Conservation (phyloP, 2,113 vertebrate genomes). For the Dinomys branickii region DNA sequence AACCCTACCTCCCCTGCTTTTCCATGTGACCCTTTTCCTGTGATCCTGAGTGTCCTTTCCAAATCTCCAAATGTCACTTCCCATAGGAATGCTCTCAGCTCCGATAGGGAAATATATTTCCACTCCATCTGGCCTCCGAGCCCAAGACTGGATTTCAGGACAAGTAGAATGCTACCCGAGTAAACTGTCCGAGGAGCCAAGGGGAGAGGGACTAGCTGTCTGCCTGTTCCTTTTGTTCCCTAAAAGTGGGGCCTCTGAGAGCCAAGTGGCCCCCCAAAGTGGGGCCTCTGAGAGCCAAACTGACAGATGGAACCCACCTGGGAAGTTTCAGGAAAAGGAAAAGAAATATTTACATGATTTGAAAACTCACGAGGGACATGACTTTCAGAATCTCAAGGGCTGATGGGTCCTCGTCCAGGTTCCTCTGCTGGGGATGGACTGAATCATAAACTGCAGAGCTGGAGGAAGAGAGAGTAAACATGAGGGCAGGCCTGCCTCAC, state of each 20-base stretch:
- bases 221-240: not conserved
- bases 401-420: not conserved
- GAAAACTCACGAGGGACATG: constrained; percentile 72
- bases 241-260: not conserved
- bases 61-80: not conserved
- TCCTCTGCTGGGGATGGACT: not conserved
- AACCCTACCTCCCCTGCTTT: not conserved
- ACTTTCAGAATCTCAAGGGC: constrained; percentile 4
- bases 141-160: not conserved
- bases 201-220: not conserved
- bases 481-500: not conserved
- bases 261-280: no score
- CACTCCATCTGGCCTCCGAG: not conserved
- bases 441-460: constrained; percentile 31
- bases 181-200: rapidly evolving
- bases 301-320: not conserved
- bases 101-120: not conserved
- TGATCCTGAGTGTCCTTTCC: not conserved
- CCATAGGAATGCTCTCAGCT: not conserved
- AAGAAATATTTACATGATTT: constrained; percentile 56
- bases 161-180: not conserved
- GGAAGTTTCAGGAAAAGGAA: constrained; percentile 19
- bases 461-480: constrained; percentile 14
- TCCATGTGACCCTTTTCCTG: not conserved
- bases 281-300: not conserved